Evolutionary conservation across 1,140 invertebrate species (phyloP).

Genomic region (Gryon sp.): DNA sequence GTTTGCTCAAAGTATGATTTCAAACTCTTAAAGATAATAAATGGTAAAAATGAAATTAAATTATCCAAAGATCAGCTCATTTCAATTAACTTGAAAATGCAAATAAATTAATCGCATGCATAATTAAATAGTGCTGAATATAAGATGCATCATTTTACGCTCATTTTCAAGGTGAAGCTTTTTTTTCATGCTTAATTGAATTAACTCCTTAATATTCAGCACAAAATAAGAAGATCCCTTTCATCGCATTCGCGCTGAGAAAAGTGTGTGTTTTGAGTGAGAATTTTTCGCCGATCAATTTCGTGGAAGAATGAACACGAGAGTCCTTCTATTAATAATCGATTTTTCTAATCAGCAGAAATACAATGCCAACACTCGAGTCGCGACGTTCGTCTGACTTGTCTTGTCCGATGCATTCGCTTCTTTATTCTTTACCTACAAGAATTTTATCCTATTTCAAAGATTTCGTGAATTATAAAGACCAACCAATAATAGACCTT

Average conservation of each 20-base stretch:
- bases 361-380: slow-evolving; percentile 55
- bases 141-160: too few species aligned
- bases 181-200: slow-evolving; percentile 12
- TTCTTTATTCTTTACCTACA: slow-evolving; percentile 65
- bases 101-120: too few species aligned
- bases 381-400: slow-evolving; percentile 57
- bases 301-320: slow-evolving; percentile 61
- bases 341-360: slow-evolving; percentile 63
- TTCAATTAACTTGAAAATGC: too few species aligned
- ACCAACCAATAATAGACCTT: slow-evolving; percentile 62
- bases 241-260: too few species aligned
- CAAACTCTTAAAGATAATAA: too few species aligned
- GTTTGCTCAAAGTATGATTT: too few species aligned
- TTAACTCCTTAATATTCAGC: slow-evolving; percentile 27
- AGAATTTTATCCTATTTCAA: slow-evolving; percentile 56
- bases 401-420: slow-evolving; percentile 63
- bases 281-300: slow-evolving; percentile 62
- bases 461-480: slow-evolving; percentile 70
- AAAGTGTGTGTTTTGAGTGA: slow-evolving; percentile 42
- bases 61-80: too few species aligned
- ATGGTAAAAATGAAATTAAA: too few species aligned
- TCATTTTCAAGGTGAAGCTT: background rate
- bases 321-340: slow-evolving; percentile 61
- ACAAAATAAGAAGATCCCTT: slow-evolving; percentile 11
- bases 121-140: too few species aligned